Evolutionary conservation across 2,888 invertebrate genomes (phyloP), one percentile per base, ranked within the genome.

Genomic region (Agrotis puta): DNA sequence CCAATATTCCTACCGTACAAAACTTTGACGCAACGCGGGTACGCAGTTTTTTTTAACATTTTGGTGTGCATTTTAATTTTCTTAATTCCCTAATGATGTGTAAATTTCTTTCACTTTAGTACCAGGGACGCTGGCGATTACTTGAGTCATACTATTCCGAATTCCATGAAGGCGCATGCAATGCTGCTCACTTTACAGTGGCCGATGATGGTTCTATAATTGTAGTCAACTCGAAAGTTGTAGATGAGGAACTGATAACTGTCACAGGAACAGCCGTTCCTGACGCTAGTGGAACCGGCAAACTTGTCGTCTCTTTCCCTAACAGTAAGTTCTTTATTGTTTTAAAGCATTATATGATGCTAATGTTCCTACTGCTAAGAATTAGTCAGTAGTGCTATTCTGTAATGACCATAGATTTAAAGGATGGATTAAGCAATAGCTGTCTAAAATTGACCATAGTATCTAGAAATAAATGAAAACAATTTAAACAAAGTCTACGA

Each of bases 231-330:
- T 91, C 92, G 0, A 87, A 92, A 86, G 93, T 94, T 0, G 56
- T 88, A 1, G 94, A 96, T 64, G 96, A 97, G 70, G 90, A 92
- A 3, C 89, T 96, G 18, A 92, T 93, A 3, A 92, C 93, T 3
- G 96, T 97, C 65, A 94, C 93, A 73, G 97, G 97, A 0, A 87
- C 90, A n/a, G 97, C 96, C 3, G 91, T 90, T 48, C 76, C 93
- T n/a, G 90, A 93, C 13, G 90, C 92, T 70, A 90, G 94, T 58
- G 94, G 94, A 57, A 96, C 95, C 69, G 96, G 96, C 9, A 97
- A 96, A 88, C 90, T 97, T 11, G 84, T 90, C 0, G 97, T 97
- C 5, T 93, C 91, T 0, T 90, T 91, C 87, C 90, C 91, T 24
- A 77, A 64, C 51, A 65, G 92, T 91, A 82, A 87, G 88, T 47